Percentiles rank a stretch among this genome's conserved stretches.
phyloP scores from a whole-genome alignment of 2,113 vertebrate genomes.

The Anser brachyrhynchus region DNA sequence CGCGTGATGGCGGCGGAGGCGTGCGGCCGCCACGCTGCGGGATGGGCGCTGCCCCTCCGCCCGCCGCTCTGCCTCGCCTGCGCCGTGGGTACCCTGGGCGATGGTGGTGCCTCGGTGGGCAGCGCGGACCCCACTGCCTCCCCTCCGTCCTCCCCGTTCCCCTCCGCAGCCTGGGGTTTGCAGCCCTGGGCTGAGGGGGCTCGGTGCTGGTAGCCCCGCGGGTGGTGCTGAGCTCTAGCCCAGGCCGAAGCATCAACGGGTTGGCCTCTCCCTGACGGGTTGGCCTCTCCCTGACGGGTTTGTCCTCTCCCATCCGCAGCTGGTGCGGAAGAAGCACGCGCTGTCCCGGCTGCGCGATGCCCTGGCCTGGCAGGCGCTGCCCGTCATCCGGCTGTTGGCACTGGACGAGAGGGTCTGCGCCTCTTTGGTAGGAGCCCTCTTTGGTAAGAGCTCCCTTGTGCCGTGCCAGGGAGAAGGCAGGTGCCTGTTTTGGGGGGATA shows the following conservation, averaged over 20 bases:
- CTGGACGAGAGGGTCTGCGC: slow-evolving; percentile 80
- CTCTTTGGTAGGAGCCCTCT: slow-evolving; percentile 79
- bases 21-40: slow-evolving; percentile 78
- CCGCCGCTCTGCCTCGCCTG: slow-evolving; percentile 85
- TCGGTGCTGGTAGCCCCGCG: not conserved
- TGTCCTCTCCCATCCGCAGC: slow-evolving; percentile 64
- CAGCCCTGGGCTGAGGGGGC: not conserved
- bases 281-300: too few relatives aligned
- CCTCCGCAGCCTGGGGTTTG: not conserved
- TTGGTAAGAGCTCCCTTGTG: slow-evolving; percentile 81
- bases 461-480: not conserved
- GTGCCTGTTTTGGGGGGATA: not conserved
- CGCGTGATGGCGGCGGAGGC: slow-evolving; percentile 27
- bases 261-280: too few relatives aligned
- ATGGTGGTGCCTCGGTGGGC: slow-evolving; percentile 79
- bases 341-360: slow-evolving; percentile 78
- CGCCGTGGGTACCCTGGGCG: slow-evolving; percentile 81
- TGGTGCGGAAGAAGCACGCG: slow-evolving; percentile 86
- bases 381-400: slow-evolving; percentile 77
- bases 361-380: slow-evolving; percentile 75
- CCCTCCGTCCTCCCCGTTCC: too few relatives aligned
- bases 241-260: not conserved
- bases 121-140: not conserved
- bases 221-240: not conserved
- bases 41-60: slow-evolving; percentile 72